These are phyloP conservation scores for Ceratotherium simum DNA, from an alignment of 2,113 vertebrate species.

Conservation along the genomic window DNA sequence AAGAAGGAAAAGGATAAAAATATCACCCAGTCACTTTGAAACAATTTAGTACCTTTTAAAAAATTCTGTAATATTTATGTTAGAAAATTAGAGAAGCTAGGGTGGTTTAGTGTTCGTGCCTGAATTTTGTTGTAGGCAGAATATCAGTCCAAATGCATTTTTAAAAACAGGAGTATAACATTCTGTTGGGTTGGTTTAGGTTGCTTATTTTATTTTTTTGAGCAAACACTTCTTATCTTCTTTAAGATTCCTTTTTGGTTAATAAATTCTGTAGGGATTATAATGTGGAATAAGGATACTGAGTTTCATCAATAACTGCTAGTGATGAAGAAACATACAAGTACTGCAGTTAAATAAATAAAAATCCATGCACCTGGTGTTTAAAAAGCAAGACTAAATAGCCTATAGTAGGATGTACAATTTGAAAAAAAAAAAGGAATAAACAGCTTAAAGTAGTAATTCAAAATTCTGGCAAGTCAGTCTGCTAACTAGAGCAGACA, in stretches of 20 bases:
- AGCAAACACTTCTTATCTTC: not conserved
- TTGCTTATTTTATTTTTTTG: conserved; percentile 20
- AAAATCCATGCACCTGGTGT: not conserved
- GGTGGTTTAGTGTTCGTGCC: not conserved
- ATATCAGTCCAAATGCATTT: not conserved
- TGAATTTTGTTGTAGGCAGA: conserved; percentile 24
- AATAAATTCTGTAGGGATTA: conserved; percentile 24
- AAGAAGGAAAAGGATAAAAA: not conserved
- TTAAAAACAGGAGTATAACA: not conserved
- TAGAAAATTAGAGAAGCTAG: not conserved
- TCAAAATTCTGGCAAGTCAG: not conserved
- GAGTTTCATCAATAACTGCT: not conserved
- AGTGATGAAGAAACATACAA: not conserved
- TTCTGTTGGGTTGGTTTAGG: not conserved
- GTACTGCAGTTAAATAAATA: not conserved
- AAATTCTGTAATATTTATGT: not conserved
- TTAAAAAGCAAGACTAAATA: conserved; percentile 33
- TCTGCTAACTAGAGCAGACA: not conserved
- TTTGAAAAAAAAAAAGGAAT: not conserved
- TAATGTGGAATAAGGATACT: not conserved
- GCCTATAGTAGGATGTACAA: not conserved
- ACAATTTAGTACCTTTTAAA: not conserved
- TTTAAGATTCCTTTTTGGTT: conserved; percentile 7
- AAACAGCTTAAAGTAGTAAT: not conserved
- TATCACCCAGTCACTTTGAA: not conserved